A percentile compares a stretch with the other conserved stretches of the same genome.
Conservation (phyloP, 2,113 vertebrate species). For the Struthidea cinerea region DNA sequence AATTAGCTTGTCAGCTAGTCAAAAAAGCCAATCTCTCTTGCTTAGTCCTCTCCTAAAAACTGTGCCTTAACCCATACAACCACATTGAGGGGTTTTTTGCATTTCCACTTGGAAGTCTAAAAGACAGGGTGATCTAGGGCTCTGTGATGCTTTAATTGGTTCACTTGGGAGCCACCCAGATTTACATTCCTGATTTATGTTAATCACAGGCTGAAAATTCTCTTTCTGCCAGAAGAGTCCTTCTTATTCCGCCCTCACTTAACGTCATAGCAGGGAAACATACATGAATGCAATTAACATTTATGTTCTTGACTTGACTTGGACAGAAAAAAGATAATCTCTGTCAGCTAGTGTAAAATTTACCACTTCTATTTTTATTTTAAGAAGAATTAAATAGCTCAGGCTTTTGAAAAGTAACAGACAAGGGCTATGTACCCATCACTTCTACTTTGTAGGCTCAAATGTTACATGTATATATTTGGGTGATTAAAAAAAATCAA, state of each 20-base stretch:
- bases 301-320: conserved; percentile 23
- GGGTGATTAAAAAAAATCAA: not conserved
- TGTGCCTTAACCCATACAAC: not conserved
- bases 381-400: conserved; percentile 7
- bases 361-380: conserved; percentile 11
- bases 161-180: conserved; percentile 58
- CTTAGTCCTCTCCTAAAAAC: not conserved
- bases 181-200: conserved; percentile 61
- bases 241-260: conserved; percentile 18
- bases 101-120: conserved; percentile 12
- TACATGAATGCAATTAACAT: conserved; percentile 35
- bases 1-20: not conserved
- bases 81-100: not conserved
- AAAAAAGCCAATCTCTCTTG: not conserved
- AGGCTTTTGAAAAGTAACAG: not conserved
- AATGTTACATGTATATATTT: not conserved
- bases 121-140: not conserved
- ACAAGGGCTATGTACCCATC: not conserved
- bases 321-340: not conserved
- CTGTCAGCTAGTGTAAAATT: conserved; percentile 9
- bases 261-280: conserved; percentile 14
- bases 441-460: not conserved
- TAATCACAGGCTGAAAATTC: conserved; percentile 35
- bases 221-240: conserved; percentile 15
- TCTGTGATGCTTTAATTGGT: conserved; percentile 52